These are phyloP conservation scores for Sebastes variabilis DNA, from an alignment of 2,797 vertebrate genomes.

Conservation along the genomic window DNA sequence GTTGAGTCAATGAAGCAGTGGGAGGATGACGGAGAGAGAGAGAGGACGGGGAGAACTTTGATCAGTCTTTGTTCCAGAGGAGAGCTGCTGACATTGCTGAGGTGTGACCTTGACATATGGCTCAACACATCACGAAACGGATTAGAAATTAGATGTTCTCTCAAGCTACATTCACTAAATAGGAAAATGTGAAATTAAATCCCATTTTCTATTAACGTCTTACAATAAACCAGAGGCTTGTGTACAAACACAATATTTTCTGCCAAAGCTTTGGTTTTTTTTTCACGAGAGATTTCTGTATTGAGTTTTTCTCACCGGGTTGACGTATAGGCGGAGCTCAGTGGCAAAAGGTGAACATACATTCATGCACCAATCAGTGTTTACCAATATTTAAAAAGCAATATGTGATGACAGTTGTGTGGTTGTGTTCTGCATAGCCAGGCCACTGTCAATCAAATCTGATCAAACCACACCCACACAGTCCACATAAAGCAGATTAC, in stretches of 20 bases:
- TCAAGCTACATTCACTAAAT: neutral
- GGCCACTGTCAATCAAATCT: too few relatives aligned
- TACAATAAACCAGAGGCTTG: neutral
- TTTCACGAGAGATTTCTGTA: too few relatives aligned
- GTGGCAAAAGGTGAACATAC: too few relatives aligned
- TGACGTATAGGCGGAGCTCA: too few relatives aligned
- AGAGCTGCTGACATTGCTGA: neutral
- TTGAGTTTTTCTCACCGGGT: too few relatives aligned
- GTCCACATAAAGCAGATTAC: too few relatives aligned
- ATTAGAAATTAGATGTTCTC: neutral
- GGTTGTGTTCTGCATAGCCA: too few relatives aligned
- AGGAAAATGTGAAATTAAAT: neutral
- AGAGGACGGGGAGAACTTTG: conserved; percentile 27
- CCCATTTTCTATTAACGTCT: neutral
- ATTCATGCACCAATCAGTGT: too few relatives aligned
- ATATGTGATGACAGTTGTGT: too few relatives aligned
- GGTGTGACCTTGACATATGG: conserved; percentile 44
- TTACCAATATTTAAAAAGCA: too few relatives aligned
- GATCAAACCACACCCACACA: too few relatives aligned
- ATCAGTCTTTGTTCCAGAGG: conserved; percentile 40
- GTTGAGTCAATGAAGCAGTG: conserved; percentile 62
- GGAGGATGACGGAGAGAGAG: conserved; percentile 14
- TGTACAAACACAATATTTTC: neutral
- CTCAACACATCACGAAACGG: conserved; percentile 4
- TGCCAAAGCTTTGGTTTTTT: neutral